Base-by-base conservation (phyloP, 2,113 vertebrate genomes). In the Romanogobio albipinnatus region DNA sequence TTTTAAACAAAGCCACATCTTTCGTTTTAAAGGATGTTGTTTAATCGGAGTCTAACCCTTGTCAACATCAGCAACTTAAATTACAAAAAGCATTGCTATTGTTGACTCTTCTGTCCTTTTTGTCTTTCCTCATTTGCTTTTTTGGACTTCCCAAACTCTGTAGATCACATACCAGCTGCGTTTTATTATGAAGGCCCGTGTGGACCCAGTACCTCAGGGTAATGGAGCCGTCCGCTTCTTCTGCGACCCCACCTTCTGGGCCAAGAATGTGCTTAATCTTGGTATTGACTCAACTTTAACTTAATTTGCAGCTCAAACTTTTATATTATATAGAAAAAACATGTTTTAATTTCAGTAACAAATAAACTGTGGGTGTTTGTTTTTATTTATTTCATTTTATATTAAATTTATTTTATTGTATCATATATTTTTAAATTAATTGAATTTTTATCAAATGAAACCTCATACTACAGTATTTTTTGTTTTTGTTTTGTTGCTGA, bases 161-260 rank as follows among this genome's bases (percentile, higher is more conserved):
- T 76, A 99, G 98, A 99, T 99, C 58, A 96, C 97, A 0, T 99
- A 96, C 92, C 98, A 99, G 91, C 93, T 99, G 59, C 95, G 96
- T 49, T 96, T 97, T 89, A 96, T 99, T 83, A 94, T 98, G 87
- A 98, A 99, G 93, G 97, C 97, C 0, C 94, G 97, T 0, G 95
- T 98, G 79, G 98, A 99, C 78, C 96, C 97, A 1, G 97, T 97
- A 3, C 98, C 98, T 2, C 96, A 96, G 90, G 96, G 96, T 88
- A 99, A 99, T 33, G 98, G 98, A 86, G 96, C 96, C 0, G 96
- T 99, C 39, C 96, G 97, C 79, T 99, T 99, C 92, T 98, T 99
- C 87, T 99, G 98, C 87, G 98, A 99, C 88, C 98, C 98, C 33
- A 99, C 97, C 0, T 99, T 99, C 92, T 99, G 98, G 98, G 98